Evolutionary conservation across 2,888 invertebrate species (phyloP), one percentile per base, ranked within the genome.

Genomic region (Glaucopsyche alexis): DNA sequence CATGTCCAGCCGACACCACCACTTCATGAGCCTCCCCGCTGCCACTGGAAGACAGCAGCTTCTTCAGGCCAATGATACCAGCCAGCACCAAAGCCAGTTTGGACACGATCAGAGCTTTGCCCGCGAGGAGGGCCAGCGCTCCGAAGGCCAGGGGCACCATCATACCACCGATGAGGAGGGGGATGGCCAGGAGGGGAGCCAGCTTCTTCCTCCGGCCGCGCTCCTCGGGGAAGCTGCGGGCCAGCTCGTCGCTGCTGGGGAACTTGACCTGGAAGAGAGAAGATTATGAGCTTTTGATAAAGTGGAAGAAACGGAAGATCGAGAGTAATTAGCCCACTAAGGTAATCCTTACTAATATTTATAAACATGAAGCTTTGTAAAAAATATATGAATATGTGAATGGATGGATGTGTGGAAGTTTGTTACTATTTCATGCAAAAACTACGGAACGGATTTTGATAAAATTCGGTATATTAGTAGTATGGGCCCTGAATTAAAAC

Each of bases 41-140:
- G 7, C 94, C 94, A 49, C 94, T 94, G 3, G 95, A 94, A 38
- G 96, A 95, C 67, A 97, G 91, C 47, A 97, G 94, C 82, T 97
- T 97, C 93, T 97, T 97, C 86, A 97, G 91, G 4, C 97, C 97
- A 79, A 97, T 96, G 80, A 97, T 97, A 78, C 96, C 96, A 75
- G 97, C 97, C 71, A 97, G 89, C 0, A 97, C 96, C 72, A 97
- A 87, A 0, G 97, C 97, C 79, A 97, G 88, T 84, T 97, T 97
- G 77, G 97, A 96, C 70, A 97, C 96, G 79, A 97, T 97, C 77
- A 97, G 88, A 64, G 97, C 97, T 87, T 97, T 97, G 79, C 97
- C 97, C 65, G 97, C 97, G 73, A 97, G 85, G 71, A 97, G 93
- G 29, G 97, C 97, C 42, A 97, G 86, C 9, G 96, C 97, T 74